Evolutionary conservation across 2,888 invertebrate genomes (phyloP).

Genomic region (Steinernema carpocapsae): DNA sequence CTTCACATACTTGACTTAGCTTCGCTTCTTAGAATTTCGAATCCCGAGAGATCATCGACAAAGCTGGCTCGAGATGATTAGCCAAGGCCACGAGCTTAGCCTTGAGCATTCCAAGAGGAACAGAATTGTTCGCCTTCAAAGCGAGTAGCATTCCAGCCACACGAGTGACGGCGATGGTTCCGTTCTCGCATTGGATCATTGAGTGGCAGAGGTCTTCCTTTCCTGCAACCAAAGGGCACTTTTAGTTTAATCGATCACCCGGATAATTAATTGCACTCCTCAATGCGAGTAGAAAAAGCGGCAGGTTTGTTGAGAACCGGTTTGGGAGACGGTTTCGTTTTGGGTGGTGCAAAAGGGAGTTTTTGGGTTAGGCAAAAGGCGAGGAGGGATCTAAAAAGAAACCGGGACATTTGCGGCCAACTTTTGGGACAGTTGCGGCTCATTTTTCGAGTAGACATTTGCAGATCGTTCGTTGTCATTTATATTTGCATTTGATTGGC

Average conservation of each 20-base stretch:
- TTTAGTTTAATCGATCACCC: not conserved
- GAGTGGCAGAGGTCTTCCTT: conserved; percentile 41
- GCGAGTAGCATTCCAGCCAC: conserved; percentile 47
- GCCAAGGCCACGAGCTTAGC: conserved; percentile 42
- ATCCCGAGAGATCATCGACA: not conserved
- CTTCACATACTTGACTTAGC: not conserved
- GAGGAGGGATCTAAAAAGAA: too few species aligned
- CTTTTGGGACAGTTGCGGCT: too few species aligned
- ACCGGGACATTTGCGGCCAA: too few species aligned
- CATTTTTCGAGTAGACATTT: too few species aligned
- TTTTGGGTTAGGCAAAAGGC: too few species aligned
- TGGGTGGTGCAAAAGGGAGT: too few species aligned
- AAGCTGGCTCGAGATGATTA: conserved; percentile 38
- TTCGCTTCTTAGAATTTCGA: not conserved
- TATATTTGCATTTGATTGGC: too few species aligned
- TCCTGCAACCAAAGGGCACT: not conserved
- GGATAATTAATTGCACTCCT: too few species aligned
- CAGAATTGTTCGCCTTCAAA: conserved; percentile 40
- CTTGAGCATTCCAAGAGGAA: conserved; percentile 43
- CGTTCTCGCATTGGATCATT: conserved; percentile 42
- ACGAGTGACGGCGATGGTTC: conserved; percentile 42
- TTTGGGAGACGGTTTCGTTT: too few species aligned
- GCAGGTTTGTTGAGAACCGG: conserved; percentile 9
- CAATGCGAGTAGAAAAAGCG: too few species aligned
- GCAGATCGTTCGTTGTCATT: too few species aligned